phyloP scores from a whole-genome alignment of 1,140 invertebrate genomes.

The Leptonema lineaticorne region DNA sequence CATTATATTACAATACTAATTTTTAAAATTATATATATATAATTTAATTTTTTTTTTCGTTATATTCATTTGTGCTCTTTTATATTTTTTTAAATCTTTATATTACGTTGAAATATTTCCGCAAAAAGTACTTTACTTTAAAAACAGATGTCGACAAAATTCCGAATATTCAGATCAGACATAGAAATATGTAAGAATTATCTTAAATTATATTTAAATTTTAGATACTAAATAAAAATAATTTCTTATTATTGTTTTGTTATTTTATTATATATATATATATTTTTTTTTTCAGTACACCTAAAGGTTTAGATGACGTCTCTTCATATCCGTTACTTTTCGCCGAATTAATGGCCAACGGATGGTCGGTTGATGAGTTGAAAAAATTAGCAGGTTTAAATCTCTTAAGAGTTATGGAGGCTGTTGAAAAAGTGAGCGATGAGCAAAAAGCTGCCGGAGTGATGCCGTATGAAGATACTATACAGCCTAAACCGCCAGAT shows the following conservation, averaged over 20 bases:
- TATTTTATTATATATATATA: not conserved
- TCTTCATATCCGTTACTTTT: constrained; percentile 87
- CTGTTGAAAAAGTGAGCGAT: constrained; percentile 66
- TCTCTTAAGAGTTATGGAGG: constrained; percentile 74
- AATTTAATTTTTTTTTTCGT: too few relatives aligned
- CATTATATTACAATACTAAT: too few relatives aligned
- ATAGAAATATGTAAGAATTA: too few relatives aligned
- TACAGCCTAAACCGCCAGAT: constrained; percentile 48
- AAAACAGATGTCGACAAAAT: too few relatives aligned
- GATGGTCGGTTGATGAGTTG: constrained; percentile 80
- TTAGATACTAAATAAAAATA: not conserved
- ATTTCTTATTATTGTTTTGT: not conserved
- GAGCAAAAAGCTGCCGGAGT: constrained; percentile 52
- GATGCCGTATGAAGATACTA: constrained; percentile 52
- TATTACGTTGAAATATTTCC: too few relatives aligned
- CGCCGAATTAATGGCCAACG: constrained; percentile 77
- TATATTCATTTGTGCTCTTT: too few relatives aligned
- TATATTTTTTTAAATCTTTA: too few relatives aligned
- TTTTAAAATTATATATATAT: too few relatives aligned
- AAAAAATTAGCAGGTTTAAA: constrained; percentile 88
- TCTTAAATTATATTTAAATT: not conserved
- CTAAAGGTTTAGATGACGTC: constrained; percentile 86
- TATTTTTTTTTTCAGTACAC: constrained; percentile 66
- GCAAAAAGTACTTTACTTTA: too few relatives aligned
- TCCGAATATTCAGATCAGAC: too few relatives aligned